Percentiles rank a stretch among this genome's conserved stretches.
phyloP scores from a whole-genome alignment of 2,888 invertebrate species.

The Apamea monoglypha region DNA sequence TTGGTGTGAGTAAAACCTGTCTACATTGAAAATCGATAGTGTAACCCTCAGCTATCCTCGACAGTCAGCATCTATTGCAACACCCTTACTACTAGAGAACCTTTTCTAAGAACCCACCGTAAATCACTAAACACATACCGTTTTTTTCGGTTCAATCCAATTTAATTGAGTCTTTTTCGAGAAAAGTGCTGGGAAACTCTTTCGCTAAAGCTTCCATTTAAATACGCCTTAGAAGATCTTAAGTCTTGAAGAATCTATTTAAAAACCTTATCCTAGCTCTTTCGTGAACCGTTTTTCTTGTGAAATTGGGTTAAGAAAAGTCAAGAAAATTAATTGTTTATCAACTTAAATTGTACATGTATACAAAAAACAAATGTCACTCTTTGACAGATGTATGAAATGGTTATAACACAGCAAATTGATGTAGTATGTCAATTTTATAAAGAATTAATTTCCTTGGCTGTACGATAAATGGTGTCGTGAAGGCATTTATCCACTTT shows the following conservation, averaged over 20 bases:
- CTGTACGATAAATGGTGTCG: conserved; percentile 9
- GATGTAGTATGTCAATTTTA: neutral
- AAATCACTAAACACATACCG: conserved; percentile 58
- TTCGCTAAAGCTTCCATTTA: conserved; percentile 62
- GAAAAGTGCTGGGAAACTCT: conserved; percentile 53
- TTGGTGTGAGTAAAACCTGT: conserved; percentile 35
- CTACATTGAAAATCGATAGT: conserved; percentile 60
- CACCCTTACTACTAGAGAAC: conserved; percentile 53
- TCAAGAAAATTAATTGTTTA: neutral
- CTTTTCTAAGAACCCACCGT: conserved; percentile 54
- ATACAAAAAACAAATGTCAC: neutral
- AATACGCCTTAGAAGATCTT: conserved; percentile 60
- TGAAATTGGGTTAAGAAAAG: conserved; percentile 6
- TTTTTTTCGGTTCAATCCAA: conserved; percentile 63
- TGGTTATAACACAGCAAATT: neutral
- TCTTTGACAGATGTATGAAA: neutral
- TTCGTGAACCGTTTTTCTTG: conserved; percentile 25
- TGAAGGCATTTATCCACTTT: conserved; percentile 18
- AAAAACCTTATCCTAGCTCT: conserved; percentile 48
- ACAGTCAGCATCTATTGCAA: conserved; percentile 54
- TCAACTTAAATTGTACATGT: neutral
- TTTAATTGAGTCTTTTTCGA: conserved; percentile 60
- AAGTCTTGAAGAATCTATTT: conserved; percentile 55
- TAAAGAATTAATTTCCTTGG: neutral
- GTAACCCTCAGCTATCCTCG: conserved; percentile 38